Evolutionary conservation across 2,113 vertebrate genomes (phyloP).

Genomic region (Struthidea cinerea): DNA sequence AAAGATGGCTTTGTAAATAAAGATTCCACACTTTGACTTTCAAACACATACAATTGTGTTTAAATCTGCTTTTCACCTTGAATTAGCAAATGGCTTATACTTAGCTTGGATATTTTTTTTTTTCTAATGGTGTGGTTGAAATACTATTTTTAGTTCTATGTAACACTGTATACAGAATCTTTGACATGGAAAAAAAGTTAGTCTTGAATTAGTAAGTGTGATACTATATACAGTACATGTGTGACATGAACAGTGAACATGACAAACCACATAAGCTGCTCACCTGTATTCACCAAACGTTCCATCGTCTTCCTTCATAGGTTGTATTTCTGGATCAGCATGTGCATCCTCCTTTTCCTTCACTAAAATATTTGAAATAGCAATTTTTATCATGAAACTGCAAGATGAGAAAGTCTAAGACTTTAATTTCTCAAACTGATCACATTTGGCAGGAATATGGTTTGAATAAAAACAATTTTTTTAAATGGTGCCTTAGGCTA

Average conservation of each 20-base stretch:
- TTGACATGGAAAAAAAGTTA: not conserved
- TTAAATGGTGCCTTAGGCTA: not conserved
- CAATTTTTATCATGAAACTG: not conserved
- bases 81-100: not conserved
- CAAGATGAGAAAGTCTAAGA: not conserved
- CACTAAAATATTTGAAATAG: conserved; percentile 74
- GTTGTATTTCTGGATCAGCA: conserved; percentile 97
- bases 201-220: not conserved
- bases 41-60: not conserved
- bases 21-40: not conserved
- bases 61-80: not conserved
- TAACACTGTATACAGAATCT: not conserved
- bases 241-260: not conserved
- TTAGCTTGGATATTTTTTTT: not conserved
- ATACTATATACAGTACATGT: not conserved
- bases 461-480: not conserved
- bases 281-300: conserved; percentile 99
- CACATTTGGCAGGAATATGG: not conserved
- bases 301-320: conserved; percentile 98
- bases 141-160: not conserved
- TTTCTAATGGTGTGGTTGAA: not conserved
- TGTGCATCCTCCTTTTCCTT: conserved; percentile 99
- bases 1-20: not conserved
- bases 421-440: not conserved
- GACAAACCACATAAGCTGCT: conserved; percentile 53